Conservation (phyloP, 2,113 vertebrate species). For the Clinocottus analis region DNA sequence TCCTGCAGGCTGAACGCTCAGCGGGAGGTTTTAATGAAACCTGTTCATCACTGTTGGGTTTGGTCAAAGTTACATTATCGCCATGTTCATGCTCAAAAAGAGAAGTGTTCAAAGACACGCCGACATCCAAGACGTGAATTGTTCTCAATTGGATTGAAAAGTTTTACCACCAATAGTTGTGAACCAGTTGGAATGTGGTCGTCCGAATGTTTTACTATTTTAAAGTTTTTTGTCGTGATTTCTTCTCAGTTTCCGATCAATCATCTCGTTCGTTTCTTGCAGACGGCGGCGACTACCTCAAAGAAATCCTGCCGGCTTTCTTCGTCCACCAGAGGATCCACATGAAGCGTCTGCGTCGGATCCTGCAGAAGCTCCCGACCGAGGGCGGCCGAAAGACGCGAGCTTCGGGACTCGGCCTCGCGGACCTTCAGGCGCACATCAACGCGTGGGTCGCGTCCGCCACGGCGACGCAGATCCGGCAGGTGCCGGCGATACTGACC, state of each 20-base stretch:
- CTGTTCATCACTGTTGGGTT: too few relatives aligned
- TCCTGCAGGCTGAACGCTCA: too few relatives aligned
- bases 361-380: slow-evolving; percentile 15
- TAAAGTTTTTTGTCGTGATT: too few relatives aligned
- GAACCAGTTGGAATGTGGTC: too few relatives aligned
- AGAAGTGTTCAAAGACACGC: not conserved
- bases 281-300: slow-evolving; percentile 51
- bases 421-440: fast-evolving
- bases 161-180: not conserved
- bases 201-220: not conserved
- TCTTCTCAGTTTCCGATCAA: fast-evolving
- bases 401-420: fast-evolving
- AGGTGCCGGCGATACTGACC: fast-evolving
- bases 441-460: slow-evolving; percentile 5
- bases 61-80: not conserved
- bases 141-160: not conserved
- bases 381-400: fast-evolving
- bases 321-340: slow-evolving; percentile 36
- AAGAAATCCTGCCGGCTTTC: slow-evolving; percentile 53
- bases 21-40: too few relatives aligned
- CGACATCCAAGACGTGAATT: not conserved
- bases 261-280: not conserved
- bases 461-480: not conserved
- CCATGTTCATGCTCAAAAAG: not conserved
- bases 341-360: not conserved